Base-by-base conservation (phyloP, 2,797 vertebrate species). In the Taeniopygia guttata region DNA sequence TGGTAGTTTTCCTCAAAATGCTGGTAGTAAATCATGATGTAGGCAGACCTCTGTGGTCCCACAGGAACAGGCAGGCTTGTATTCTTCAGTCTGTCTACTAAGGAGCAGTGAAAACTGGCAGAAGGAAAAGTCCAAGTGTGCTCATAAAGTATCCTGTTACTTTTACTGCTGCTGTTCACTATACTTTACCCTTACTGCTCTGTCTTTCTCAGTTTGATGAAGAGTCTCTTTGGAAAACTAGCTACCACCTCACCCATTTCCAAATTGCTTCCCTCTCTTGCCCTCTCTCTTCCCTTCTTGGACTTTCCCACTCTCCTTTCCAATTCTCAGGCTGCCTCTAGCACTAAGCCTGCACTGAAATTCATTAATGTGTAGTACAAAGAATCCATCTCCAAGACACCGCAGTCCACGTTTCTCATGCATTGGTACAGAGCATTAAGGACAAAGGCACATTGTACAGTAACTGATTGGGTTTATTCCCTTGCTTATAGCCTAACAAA, bases 401-500 rank as follows among this genome's bases (percentile, higher is more conserved):
- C 1, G 2, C 22, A 88, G 38, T 56, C 81, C 34, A 29, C 7
- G 3, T 70, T 93, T 91, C 74, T 81, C 52, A 38, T 19, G 59
- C 32, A 27, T 64, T 76, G 16, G 45, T 81, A 82, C 63, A 91
- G 49, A 60, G 27, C 11, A 46, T 79, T 93, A 77, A 64, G 60
- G 77, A 79, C 55, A 94, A 95, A 93, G 74, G 42, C 42, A 76
- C 48, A 69, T 79, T 88, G 55, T 90, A 88, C 38, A 70, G 49
- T 79, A 94, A 74, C 3, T 77, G 56, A 89, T 76, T 84, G 77
- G 1, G 67, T 96, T 93, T 87, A 77, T 94, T 87, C 85, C 25
- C 45, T 38, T 52, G n/a, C 81, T 90, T 89, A 82, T 84, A 84
- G 27, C 60, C 42, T 79, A 94, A 93, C 38, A 93, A 88, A 88